phyloP scores from a whole-genome alignment of 2,113 vertebrate genomes.

The Bubo blakistoni region DNA sequence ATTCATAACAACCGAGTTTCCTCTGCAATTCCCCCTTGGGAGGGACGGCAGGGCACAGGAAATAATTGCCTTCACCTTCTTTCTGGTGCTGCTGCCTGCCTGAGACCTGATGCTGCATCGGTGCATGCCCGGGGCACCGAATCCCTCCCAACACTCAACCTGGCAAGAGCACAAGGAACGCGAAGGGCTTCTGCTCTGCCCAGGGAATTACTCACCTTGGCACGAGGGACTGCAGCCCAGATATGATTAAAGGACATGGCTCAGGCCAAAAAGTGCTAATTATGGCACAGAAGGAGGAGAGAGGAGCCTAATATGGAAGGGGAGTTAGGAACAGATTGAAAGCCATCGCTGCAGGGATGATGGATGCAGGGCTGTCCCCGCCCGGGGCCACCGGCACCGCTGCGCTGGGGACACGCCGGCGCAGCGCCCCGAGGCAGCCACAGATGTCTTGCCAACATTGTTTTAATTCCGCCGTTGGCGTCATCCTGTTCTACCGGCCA shows the following conservation, averaged over 20 bases:
- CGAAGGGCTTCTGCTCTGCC: not conserved
- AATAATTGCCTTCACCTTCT: not conserved
- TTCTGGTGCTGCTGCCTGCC: not conserved
- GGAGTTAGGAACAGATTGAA: not conserved
- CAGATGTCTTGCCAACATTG: not conserved
- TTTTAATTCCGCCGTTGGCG: not conserved
- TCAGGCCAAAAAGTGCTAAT: not conserved
- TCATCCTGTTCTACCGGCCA: not conserved
- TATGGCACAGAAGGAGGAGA: not conserved
- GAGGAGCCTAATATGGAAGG: not conserved
- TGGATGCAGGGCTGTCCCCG: not conserved
- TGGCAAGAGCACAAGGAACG: not conserved
- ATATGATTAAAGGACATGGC: not conserved
- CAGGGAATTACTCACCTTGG: not conserved
- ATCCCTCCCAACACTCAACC: not conserved
- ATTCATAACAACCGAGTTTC: not conserved
- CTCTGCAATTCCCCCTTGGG: not conserved
- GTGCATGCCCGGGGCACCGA: not conserved
- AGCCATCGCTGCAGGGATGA: not conserved
- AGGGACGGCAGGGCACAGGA: not conserved
- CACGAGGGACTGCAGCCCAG: not conserved
- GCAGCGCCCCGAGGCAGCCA: not conserved
- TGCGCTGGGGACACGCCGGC: not conserved
- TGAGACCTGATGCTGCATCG: accelerated
- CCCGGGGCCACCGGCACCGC: not conserved